Percentiles rank a stretch among this genome's conserved stretches.
phyloP scores from a whole-genome alignment of 2,113 vertebrate genomes.

The Herpailurus yagouaroundi region DNA sequence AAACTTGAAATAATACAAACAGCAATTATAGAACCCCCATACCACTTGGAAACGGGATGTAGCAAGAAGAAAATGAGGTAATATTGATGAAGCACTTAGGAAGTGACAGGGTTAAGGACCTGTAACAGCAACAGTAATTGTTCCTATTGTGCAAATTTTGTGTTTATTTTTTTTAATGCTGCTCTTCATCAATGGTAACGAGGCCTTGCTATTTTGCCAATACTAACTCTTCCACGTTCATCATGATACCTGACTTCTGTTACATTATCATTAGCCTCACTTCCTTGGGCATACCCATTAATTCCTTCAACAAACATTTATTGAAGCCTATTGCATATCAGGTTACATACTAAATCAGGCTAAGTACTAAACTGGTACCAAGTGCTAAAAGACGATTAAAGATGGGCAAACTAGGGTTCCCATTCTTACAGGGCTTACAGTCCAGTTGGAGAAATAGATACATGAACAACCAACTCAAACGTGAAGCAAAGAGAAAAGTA shows the following conservation, averaged over 20 bases:
- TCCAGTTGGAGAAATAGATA: neutral
- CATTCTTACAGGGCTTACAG: neutral
- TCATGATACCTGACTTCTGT: neutral
- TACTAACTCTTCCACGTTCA: neutral
- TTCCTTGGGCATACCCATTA: neutral
- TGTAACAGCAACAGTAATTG: neutral
- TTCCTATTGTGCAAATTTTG: neutral
- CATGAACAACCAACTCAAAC: neutral
- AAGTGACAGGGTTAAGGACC: slow-evolving; percentile 27
- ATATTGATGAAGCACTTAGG: neutral
- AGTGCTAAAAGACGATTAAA: neutral
- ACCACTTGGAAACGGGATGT: slow-evolving; percentile 19
- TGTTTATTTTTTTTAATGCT: slow-evolving; percentile 36
- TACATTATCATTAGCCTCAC: neutral
- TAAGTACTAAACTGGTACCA: too few species aligned
- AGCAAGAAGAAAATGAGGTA: slow-evolving; percentile 48
- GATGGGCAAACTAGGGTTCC: neutral
- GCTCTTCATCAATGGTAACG: neutral
- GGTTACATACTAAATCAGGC: neutral
- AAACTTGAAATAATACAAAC: slow-evolving; percentile 53
- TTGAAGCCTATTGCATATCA: neutral
- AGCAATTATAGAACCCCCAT: neutral
- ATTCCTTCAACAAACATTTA: neutral
- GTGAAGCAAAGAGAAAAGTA: neutral
- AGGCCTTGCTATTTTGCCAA: slow-evolving; percentile 4